Evolutionary conservation across 2,888 invertebrate genomes (phyloP), one percentile per base, ranked within the genome.

Genomic region (Macrophya annulata): DNA sequence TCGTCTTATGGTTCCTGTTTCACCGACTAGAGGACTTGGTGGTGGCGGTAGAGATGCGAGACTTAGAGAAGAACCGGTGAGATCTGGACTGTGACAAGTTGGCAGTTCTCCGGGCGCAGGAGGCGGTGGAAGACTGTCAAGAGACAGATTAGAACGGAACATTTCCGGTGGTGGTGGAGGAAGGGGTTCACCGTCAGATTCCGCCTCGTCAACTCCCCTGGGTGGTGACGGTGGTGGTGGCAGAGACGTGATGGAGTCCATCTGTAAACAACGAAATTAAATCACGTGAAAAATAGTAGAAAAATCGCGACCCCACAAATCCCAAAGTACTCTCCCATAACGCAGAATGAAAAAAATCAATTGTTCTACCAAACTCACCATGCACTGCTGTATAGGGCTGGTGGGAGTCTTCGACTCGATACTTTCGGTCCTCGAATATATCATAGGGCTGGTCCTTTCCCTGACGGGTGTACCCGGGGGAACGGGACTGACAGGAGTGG

Each of bases 111-210:
- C 94, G 6, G 96, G 96, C 65, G 96, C 96, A 76, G 95, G 97
- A 0, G 97, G 97, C 21, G 97, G 97, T 0, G 97, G 97, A 86
- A 97, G 93, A n/a, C 97, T 97, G 89, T 97, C 97, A 65, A 97
- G 93, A 40, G 97, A 97, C 15, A 97, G 94, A 17, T 96, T 97
- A 0, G 97, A 97, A 84, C 96, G 95, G 91, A 97, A 96, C 94
- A 97, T 95, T 89, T 96, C 96, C 1, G 95, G 95, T 0, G 97
- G 97, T 0, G 97, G 97, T 1, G 97, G 97, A 0, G 97, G 97
- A 25, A 96, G 94, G 1, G 96, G 96, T 84, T 94, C 93, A 85
- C 93, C 92, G 87, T 95, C 95, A 77, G 95, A 95, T 87, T 95
- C 95, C 12, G 94, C 92, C 45, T 94, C 93, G 88, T 95, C 95